Evolutionary conservation across 2,113 vertebrate genomes (phyloP).

Genomic region (Tauraco erythrolophus): DNA sequence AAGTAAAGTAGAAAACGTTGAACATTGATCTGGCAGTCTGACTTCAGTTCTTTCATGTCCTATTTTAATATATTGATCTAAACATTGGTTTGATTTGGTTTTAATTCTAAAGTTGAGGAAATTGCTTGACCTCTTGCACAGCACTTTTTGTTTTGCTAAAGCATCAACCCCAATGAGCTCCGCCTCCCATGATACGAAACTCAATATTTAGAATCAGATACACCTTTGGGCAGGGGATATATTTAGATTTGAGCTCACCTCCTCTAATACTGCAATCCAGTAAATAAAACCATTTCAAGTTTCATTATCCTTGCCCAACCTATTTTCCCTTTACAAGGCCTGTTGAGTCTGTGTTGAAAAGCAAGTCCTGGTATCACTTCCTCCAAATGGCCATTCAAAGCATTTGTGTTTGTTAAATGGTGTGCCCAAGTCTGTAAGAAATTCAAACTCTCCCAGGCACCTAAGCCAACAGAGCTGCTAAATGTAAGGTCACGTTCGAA

Average conservation of each 20-base stretch:
- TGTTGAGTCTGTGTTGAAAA: background rate
- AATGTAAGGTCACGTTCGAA: conserved; percentile 36
- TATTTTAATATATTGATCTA: background rate
- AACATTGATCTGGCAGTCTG: background rate
- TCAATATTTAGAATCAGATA: background rate
- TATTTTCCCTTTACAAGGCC: background rate
- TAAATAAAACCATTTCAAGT: conserved; percentile 24
- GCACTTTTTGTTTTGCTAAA: background rate
- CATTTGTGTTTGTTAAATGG: background rate
- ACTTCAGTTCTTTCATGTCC: background rate
- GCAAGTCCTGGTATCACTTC: background rate
- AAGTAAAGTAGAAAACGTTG: background rate
- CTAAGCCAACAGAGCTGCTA: conserved; percentile 13
- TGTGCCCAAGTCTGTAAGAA: background rate
- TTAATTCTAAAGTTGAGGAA: background rate
- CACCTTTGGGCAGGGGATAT: background rate
- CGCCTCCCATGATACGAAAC: background rate
- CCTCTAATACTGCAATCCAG: background rate
- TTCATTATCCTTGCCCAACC: background rate
- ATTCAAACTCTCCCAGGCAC: background rate
- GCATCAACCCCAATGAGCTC: background rate
- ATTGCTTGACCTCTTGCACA: background rate
- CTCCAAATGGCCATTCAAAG: background rate
- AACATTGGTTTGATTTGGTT: background rate
- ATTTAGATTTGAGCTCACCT: background rate